phyloP scores from a whole-genome alignment of 2,113 vertebrate species.

The Coracopsis vasa region DNA sequence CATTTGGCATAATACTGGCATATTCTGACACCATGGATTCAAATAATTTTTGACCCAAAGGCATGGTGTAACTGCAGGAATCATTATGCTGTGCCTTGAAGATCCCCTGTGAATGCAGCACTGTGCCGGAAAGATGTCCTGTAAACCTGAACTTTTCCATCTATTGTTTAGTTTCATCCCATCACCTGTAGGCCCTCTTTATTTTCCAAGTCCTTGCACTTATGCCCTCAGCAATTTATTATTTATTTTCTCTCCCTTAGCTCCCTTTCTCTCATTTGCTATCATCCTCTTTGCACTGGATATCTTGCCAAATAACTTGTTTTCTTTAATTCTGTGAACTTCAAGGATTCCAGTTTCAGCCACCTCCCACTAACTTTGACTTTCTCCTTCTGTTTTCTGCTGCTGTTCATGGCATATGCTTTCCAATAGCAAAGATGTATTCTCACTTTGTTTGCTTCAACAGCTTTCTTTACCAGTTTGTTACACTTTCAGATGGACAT shows the following conservation, averaged over 20 bases:
- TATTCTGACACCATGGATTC: neutral
- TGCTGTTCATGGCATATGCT: neutral
- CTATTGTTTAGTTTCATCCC: neutral
- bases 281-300: neutral
- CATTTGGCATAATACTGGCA: neutral
- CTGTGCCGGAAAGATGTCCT: fast-evolving
- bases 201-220: neutral
- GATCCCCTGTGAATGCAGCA: neutral
- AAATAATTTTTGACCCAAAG: neutral
- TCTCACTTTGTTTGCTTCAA: neutral
- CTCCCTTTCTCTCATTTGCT: neutral
- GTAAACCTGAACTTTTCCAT: neutral
- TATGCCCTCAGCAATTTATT: neutral
- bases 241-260: neutral
- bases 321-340: neutral
- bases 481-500: neutral
- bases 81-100: neutral
- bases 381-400: neutral
- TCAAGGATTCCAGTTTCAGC: neutral
- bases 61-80: neutral
- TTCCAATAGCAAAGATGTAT: neutral
- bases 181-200: neutral
- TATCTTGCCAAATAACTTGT: neutral
- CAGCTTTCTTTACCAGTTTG: neutral
- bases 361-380: fast-evolving